These are phyloP conservation scores for Falcaria lacertinaria DNA, from an alignment of 2,888 invertebrate species.

Conservation along the genomic window DNA sequence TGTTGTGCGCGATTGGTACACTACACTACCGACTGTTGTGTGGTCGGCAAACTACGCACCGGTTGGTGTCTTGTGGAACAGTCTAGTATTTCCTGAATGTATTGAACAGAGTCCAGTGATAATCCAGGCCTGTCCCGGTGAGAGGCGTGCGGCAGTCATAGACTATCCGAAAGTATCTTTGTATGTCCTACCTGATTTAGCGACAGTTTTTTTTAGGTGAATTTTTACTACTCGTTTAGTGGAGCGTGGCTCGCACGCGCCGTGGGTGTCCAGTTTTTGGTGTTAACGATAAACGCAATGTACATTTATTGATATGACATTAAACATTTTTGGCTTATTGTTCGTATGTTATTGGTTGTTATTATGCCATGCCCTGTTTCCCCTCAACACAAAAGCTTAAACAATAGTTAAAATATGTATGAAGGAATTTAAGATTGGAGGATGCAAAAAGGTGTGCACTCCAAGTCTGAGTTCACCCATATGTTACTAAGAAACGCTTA, in stretches of 20 bases:
- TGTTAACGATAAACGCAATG: conserved; percentile 72
- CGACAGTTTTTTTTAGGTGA: conserved; percentile 69
- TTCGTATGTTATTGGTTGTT: conserved; percentile 71
- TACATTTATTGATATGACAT: conserved; percentile 77
- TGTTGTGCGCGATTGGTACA: too few relatives aligned
- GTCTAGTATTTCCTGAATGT: not conserved
- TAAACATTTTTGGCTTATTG: conserved; percentile 79
- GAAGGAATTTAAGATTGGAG: too few relatives aligned
- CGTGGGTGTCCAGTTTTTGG: conserved; percentile 68
- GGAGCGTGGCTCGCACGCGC: conserved; percentile 74
- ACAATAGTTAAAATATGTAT: too few relatives aligned
- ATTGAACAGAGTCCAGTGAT: not conserved
- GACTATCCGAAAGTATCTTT: conserved; percentile 33
- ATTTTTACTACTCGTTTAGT: conserved; percentile 69
- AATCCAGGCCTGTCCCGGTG: conserved; percentile 8
- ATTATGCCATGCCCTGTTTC: conserved; percentile 26
- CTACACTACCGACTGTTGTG: too few relatives aligned
- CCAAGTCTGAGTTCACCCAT: too few relatives aligned
- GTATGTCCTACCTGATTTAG: conserved; percentile 65
- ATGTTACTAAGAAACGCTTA: too few relatives aligned
- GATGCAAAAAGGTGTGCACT: too few relatives aligned
- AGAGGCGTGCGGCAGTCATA: not conserved
- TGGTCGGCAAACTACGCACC: too few relatives aligned
- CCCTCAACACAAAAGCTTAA: conserved; percentile 13
- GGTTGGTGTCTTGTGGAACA: too few relatives aligned